Evolutionary conservation across 2,113 vertebrate species (phyloP).

Genomic region (Mustelus asterias): DNA sequence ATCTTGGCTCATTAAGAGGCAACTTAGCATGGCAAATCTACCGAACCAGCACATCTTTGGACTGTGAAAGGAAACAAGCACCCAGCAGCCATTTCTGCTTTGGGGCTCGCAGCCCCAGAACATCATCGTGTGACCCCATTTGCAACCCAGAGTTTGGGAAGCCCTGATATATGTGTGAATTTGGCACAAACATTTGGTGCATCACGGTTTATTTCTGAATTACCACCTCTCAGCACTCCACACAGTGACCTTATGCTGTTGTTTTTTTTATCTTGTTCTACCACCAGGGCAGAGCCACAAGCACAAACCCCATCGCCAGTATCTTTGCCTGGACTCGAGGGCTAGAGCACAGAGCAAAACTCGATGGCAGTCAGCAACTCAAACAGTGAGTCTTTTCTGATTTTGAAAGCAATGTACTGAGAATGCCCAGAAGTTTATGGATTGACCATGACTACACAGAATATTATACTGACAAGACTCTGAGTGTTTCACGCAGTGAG

Average conservation of each 20-base stretch:
- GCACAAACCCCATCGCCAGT: constrained; percentile 39
- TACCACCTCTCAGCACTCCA: not conserved
- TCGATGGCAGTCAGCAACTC: constrained; percentile 33
- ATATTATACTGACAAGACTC: not conserved
- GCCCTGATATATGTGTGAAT: not conserved
- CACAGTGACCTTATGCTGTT: not conserved
- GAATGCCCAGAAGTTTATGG: not conserved
- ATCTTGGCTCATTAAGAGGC: too few relatives aligned
- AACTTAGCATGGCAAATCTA: too few relatives aligned
- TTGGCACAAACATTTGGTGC: not conserved
- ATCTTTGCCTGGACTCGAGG: constrained; percentile 39
- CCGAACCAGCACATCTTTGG: too few relatives aligned
- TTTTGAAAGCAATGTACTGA: not conserved
- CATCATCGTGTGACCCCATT: too few relatives aligned
- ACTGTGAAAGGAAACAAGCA: too few relatives aligned
- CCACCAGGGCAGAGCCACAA: constrained; percentile 33
- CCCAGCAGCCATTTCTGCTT: not conserved
- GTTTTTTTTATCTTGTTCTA: not conserved
- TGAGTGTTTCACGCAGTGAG: not conserved
- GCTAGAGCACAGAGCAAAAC: constrained; percentile 35
- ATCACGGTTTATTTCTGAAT: not conserved
- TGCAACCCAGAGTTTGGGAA: too few relatives aligned
- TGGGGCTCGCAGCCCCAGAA: not conserved
- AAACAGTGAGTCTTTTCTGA: constrained; percentile 32
- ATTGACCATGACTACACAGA: not conserved